Evolutionary conservation across 1,140 invertebrate species (phyloP).

Genomic region (Sycophaga agraensis): DNA sequence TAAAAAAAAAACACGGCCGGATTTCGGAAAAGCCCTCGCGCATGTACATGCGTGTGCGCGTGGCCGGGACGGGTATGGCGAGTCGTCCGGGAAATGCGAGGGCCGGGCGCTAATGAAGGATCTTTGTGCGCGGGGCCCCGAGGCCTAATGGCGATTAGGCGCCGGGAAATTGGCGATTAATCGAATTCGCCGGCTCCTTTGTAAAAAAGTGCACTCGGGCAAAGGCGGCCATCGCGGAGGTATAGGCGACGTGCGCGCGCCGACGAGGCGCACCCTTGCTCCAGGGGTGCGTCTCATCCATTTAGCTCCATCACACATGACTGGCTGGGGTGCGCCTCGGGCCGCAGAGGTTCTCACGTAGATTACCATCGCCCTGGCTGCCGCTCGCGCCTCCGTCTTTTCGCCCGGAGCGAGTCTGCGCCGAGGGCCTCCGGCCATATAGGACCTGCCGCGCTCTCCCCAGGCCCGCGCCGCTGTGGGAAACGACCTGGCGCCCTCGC

Average conservation of each 20-base stretch:
- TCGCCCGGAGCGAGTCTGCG: too few relatives aligned
- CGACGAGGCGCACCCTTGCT: slow-evolving; percentile 1
- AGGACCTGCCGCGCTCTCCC: too few relatives aligned
- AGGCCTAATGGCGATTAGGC: not conserved
- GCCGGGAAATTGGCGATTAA: slow-evolving; percentile 3
- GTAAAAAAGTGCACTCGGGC: slow-evolving; percentile 25
- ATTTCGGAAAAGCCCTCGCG: not conserved
- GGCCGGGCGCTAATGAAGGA: too few relatives aligned
- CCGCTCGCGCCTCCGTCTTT: too few relatives aligned
- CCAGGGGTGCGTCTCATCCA: slow-evolving; percentile 57
- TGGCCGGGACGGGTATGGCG: too few relatives aligned
- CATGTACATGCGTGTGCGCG: too few relatives aligned
- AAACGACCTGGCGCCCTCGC: too few relatives aligned
- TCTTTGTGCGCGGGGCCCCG: too few relatives aligned
- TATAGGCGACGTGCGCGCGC: not conserved
- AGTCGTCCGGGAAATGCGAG: not conserved
- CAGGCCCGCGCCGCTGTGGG: too few relatives aligned
- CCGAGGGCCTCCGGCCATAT: too few relatives aligned
- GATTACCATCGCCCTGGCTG: slow-evolving; percentile 38
- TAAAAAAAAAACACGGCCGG: not conserved
- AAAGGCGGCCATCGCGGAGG: not conserved
- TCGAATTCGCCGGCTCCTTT: slow-evolving; percentile 4
- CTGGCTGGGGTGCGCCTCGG: slow-evolving; percentile 53
- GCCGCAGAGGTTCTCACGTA: slow-evolving; percentile 57
- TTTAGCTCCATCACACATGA: slow-evolving; percentile 60